These are phyloP conservation scores for Sussaba pulchella DNA, from an alignment of 2,888 invertebrate species.

Conservation along the genomic window DNA sequence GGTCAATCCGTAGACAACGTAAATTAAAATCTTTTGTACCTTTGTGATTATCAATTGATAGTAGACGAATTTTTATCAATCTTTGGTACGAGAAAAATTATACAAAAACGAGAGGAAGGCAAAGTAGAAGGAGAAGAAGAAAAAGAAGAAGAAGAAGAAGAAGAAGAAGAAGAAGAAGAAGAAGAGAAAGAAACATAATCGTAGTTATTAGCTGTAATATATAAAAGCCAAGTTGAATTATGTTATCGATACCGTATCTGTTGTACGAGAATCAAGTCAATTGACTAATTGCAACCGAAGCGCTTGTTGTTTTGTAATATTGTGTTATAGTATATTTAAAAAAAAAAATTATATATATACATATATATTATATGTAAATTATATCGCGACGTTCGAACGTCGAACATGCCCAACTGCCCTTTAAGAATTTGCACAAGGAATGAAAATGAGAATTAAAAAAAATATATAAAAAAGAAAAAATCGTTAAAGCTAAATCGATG, in stretches of 20 bases:
- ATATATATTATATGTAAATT: conserved; percentile 56
- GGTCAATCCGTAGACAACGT: conserved; percentile 73
- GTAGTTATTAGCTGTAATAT: conserved; percentile 77
- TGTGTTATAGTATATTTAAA: conserved; percentile 83
- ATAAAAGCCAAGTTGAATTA: conserved; percentile 79
- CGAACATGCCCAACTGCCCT: conserved; percentile 61
- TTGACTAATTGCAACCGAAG: conserved; percentile 76
- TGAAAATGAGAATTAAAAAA: background rate
- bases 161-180: conserved; percentile 5
- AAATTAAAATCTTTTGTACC: conserved; percentile 70
- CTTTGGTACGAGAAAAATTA: conserved; percentile 58
- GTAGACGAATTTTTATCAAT: conserved; percentile 77
- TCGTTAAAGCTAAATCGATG: conserved; percentile 64
- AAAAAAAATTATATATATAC: conserved; percentile 23
- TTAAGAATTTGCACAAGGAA: conserved; percentile 51
- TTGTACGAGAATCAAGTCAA: conserved; percentile 74
- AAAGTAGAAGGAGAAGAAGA: background rate
- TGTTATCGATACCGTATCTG: conserved; percentile 71
- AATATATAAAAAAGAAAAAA: conserved; percentile 47
- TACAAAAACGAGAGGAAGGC: too few species aligned
- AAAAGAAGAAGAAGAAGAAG: conserved; percentile 1
- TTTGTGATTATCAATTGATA: conserved; percentile 72
- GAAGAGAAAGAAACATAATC: conserved; percentile 66
- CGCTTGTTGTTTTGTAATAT: conserved; percentile 84
- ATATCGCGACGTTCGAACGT: conserved; percentile 68